phyloP scores from a whole-genome alignment of 2,113 vertebrate species.

The Salvelinus namaycush region DNA sequence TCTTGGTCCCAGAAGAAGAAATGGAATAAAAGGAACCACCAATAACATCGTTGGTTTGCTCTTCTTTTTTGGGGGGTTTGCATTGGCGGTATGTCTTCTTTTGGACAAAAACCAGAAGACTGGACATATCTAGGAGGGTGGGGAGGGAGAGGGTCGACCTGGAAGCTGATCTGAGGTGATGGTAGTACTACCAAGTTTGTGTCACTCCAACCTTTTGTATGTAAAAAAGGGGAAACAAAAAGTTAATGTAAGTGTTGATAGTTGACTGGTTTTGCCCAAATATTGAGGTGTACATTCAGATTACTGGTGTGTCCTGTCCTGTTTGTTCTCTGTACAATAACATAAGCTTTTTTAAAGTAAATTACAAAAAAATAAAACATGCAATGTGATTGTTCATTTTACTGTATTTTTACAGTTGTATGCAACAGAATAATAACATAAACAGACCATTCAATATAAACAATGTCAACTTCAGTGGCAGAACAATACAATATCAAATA shows the following conservation, averaged over 20 bases:
- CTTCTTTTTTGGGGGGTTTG: conserved; percentile 56
- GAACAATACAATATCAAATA: conserved; percentile 55
- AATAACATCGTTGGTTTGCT: conserved; percentile 52
- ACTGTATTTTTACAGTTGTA: conserved; percentile 83
- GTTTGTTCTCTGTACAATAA: conserved; percentile 77
- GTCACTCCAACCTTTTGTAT: conserved; percentile 68
- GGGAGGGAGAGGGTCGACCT: conserved; percentile 52
- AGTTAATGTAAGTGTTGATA: conserved; percentile 72
- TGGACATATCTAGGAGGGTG: conserved; percentile 39
- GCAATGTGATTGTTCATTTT: conserved; percentile 77
- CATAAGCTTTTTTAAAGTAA: conserved; percentile 75
- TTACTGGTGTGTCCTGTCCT: conserved; percentile 75
- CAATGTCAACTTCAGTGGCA: conserved; percentile 53
- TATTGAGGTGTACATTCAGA: conserved; percentile 79
- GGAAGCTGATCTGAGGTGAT: conserved; percentile 68
- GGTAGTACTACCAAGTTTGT: conserved; percentile 65
- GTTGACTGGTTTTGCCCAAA: conserved; percentile 79
- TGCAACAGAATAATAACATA: conserved; percentile 69
- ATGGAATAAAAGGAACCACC: conserved; percentile 54
- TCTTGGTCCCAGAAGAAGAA: conserved; percentile 72
- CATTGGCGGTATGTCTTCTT: conserved; percentile 52
- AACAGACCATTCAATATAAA: conserved; percentile 52
- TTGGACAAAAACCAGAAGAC: conserved; percentile 49
- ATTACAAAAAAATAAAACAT: conserved; percentile 60
- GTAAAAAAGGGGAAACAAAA: conserved; percentile 69